phyloP scores from a whole-genome alignment of 1,140 invertebrate species.

The Diuraphis noxia region DNA sequence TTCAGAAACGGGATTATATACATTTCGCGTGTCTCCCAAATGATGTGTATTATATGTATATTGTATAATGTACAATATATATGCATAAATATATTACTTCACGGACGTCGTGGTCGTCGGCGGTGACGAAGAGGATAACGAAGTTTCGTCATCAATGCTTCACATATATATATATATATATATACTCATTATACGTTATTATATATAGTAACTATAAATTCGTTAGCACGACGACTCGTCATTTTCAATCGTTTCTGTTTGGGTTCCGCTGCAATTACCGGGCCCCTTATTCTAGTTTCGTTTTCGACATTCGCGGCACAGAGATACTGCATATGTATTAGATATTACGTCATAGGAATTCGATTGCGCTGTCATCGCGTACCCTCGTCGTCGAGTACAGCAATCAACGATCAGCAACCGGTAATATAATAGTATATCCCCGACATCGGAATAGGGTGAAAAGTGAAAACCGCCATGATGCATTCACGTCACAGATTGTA shows the following conservation, averaged over 20 bases:
- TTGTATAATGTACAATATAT: not conserved
- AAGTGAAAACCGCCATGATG: not conserved
- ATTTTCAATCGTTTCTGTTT: constrained; percentile 34
- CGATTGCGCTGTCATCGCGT: not conserved
- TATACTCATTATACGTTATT: not conserved
- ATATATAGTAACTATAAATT: not conserved
- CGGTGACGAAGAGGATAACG: not conserved
- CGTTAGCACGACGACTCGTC: not conserved
- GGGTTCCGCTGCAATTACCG: constrained; percentile 28
- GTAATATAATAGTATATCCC: not conserved
- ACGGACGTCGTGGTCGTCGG: not conserved
- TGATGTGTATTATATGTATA: not conserved
- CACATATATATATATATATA: not conserved
- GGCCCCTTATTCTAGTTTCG: not conserved
- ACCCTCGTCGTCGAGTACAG: not conserved
- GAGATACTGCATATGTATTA: constrained; percentile 8
- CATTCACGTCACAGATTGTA: not conserved
- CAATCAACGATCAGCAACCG: not conserved
- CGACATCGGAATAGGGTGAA: not conserved
- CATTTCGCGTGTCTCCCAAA: not conserved
- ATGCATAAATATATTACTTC: no score
- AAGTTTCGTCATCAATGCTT: not conserved
- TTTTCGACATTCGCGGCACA: not conserved
- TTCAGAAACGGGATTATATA: not conserved
- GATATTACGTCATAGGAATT: not conserved